Evolutionary conservation across 2,797 vertebrate genomes (phyloP).

Genomic region (Gila robusta): DNA sequence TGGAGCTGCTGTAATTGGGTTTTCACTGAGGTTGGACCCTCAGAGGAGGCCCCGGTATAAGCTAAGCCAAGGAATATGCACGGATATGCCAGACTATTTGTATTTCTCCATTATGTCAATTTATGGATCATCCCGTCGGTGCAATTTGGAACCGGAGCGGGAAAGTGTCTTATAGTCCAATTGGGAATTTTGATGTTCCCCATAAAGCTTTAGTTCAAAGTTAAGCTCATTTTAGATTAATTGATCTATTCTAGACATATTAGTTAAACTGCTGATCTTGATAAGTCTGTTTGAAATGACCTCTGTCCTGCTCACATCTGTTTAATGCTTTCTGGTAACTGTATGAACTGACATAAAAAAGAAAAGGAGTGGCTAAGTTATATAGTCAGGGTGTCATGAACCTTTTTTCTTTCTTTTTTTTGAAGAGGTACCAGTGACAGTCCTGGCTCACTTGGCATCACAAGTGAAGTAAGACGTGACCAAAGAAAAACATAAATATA

Average conservation of each 20-base stretch:
- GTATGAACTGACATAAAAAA: constrained; percentile 36
- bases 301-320: constrained; percentile 41
- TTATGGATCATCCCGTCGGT: constrained; percentile 50
- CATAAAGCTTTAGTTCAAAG: constrained; percentile 53
- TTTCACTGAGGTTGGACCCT: constrained; percentile 40
- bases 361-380: constrained; percentile 17
- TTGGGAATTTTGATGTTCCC: constrained; percentile 52
- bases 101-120: constrained; percentile 55
- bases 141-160: constrained; percentile 43
- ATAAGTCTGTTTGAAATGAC: constrained; percentile 54
- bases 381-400: constrained; percentile 5
- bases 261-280: constrained; percentile 55
- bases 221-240: constrained; percentile 53
- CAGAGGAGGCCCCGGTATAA: constrained; percentile 8
- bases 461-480: neutral
- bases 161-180: constrained; percentile 54
- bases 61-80: neutral
- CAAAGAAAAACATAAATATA: neutral
- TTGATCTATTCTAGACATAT: constrained; percentile 55
- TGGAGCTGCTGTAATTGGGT: constrained; percentile 30
- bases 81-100: constrained; percentile 32
- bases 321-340: constrained; percentile 40
- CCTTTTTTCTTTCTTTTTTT: neutral
- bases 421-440: neutral
- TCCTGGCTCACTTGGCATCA: neutral